Percentiles rank a stretch among this genome's conserved stretches.
Evolutionary conservation across 1,140 invertebrate genomes (phyloP).

Genomic region (Penaeus indicus): DNA sequence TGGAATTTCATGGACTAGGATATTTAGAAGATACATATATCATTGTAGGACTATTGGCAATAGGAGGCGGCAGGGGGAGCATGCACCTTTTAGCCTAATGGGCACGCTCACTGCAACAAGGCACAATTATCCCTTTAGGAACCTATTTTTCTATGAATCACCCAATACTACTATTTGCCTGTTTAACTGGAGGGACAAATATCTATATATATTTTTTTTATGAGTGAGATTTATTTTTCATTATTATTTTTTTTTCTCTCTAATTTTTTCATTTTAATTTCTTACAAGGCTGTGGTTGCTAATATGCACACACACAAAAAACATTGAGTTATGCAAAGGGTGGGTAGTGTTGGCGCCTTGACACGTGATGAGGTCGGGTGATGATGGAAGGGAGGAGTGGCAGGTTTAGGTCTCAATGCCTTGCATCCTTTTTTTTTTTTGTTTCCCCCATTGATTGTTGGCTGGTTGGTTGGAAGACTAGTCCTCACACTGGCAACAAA

Average conservation of each 20-base stretch:
- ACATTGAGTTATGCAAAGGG: too few relatives aligned
- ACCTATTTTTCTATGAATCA: conserved; percentile 20
- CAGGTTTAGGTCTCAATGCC: too few relatives aligned
- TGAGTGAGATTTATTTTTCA: too few relatives aligned
- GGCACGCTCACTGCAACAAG: conserved; percentile 38
- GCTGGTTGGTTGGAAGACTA: conserved; percentile 11
- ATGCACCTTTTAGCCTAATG: conserved; percentile 14
- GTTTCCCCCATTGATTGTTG: too few relatives aligned
- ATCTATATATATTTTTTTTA: neutral
- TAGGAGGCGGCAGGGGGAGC: conserved; percentile 29
- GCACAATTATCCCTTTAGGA: conserved; percentile 41
- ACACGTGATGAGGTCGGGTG: too few relatives aligned
- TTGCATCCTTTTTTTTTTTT: conserved; percentile 23
- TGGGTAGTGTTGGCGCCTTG: too few relatives aligned
- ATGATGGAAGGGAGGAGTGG: too few relatives aligned
- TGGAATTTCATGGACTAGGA: conserved; percentile 37
- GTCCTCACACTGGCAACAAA: conserved; percentile 1
- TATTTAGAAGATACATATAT: conserved; percentile 23
- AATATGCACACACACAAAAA: too few relatives aligned
- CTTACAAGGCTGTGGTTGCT: too few relatives aligned
- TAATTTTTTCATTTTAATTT: too few relatives aligned
- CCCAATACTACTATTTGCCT: conserved; percentile 4
- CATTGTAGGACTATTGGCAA: conserved; percentile 14
- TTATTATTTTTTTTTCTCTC: too few relatives aligned
- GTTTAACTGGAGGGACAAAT: conserved; percentile 24